Evolutionary conservation across 2,113 vertebrate genomes (phyloP).

Genomic region (Tichodroma muraria): DNA sequence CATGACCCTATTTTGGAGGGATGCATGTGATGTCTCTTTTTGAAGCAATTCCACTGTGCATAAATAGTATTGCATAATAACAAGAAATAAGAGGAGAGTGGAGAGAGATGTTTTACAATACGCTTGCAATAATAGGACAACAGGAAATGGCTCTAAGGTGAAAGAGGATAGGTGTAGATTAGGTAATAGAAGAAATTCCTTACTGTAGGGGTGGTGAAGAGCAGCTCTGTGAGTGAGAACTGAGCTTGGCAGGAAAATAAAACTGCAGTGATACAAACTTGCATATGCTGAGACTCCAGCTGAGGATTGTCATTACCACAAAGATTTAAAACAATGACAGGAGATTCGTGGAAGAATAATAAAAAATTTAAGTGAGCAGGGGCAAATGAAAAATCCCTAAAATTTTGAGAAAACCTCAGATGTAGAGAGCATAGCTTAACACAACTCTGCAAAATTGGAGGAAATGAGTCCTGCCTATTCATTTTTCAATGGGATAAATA

Average conservation of each 20-base stretch:
- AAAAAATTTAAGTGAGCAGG: not conserved
- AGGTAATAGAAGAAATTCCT: not conserved
- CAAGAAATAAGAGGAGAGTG: not conserved
- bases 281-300: not conserved
- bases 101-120: not conserved
- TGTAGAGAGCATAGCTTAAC: not conserved
- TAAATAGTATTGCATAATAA: not conserved
- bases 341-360: not conserved
- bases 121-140: not conserved
- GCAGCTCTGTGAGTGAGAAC: not conserved
- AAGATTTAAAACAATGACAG: slow-evolving; percentile 17
- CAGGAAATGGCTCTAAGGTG: not conserved
- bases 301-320: not conserved
- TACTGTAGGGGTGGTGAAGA: not conserved
- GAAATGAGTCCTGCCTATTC: not conserved
- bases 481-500: not conserved
- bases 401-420: not conserved
- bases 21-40: not conserved
- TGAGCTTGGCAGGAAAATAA: not conserved
- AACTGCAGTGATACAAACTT: not conserved
- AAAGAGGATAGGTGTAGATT: not conserved
- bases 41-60: not conserved
- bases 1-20: not conserved
- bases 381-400: not conserved
- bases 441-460: not conserved